Evolutionary conservation across 2,888 invertebrate species (phyloP), one percentile per base, ranked within the genome.

Genomic region (Argyra leucocephala): DNA sequence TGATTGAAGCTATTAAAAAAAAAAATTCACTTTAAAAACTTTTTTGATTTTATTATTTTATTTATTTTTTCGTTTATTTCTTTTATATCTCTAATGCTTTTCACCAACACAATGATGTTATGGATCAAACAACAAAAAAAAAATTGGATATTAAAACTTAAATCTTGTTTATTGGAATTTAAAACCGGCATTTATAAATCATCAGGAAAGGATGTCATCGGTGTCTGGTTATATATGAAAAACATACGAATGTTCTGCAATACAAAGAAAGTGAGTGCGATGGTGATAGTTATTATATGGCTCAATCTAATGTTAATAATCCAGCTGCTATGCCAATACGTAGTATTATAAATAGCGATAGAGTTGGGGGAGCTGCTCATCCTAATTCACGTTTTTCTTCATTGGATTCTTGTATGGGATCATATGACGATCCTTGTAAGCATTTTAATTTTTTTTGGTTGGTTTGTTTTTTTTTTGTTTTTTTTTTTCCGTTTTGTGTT

Each of bases 251-350:
- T 83, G 93, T 96, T 73, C 85, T 96, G 70, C 95, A 96, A 81
- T 96, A 94, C 84, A 96, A 96, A 88, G 94, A 95, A 85, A 95
- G 96, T 96, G 83, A 93, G 95, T 91, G 80, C 78, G 80, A 80
- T 78, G 80, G 80, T 79, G 80, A 80, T 78, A 79, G 76, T 78
- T 79, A 80, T 78, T 80, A 79, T 78, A 78, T 78, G 79, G 79
- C 80, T 80, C 79, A 80, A 77, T 78, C 78, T 23, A 61, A 18
- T 37, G 18, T 12, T 48, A 48, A 48, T 76, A 80, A 80, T 76
- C 79, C 80, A 76, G 79, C 80, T 76, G 79, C 80, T 73, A 76
- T 80, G 79, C 76, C 80, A 78, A 78, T 80, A 79, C 79, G 80
- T 78, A 79, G 78, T 79, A 78, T 79, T 76, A 76, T 77, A 74